Evolutionary conservation across 2,113 vertebrate genomes (phyloP).

Genomic region (Cettia cetti): DNA sequence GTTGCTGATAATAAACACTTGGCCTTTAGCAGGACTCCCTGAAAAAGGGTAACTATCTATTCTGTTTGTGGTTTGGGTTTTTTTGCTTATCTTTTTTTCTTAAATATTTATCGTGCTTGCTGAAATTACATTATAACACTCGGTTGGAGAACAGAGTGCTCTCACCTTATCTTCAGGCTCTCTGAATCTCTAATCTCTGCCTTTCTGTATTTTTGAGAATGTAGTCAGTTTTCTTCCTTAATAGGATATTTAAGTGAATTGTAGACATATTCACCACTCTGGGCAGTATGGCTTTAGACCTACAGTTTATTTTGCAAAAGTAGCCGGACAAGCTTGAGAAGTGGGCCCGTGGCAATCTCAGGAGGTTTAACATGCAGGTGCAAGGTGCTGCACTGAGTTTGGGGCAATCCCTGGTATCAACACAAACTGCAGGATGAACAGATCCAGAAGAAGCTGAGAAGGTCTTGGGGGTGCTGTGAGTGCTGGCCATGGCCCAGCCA

Average conservation of each 20-base stretch:
- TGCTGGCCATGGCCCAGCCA: neutral
- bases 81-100: neutral
- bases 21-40: neutral
- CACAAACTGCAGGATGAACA: neutral
- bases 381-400: neutral
- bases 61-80: neutral
- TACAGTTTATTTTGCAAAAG: neutral
- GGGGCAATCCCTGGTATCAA: no score
- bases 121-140: neutral
- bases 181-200: neutral
- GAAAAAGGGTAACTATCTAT: neutral
- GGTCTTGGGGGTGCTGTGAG: fast-evolving
- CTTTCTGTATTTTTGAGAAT: neutral
- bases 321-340: neutral
- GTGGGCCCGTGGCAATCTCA: neutral
- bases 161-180: neutral
- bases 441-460: no score
- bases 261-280: neutral
- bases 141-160: neutral
- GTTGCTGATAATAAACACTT: neutral
- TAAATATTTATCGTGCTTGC: neutral
- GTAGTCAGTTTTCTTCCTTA: neutral
- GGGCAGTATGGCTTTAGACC: neutral
- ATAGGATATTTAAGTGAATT: neutral
- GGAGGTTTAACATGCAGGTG: neutral